Evolutionary conservation across 2,888 invertebrate genomes (phyloP).

Genomic region (Alloscopus bannaensis): DNA sequence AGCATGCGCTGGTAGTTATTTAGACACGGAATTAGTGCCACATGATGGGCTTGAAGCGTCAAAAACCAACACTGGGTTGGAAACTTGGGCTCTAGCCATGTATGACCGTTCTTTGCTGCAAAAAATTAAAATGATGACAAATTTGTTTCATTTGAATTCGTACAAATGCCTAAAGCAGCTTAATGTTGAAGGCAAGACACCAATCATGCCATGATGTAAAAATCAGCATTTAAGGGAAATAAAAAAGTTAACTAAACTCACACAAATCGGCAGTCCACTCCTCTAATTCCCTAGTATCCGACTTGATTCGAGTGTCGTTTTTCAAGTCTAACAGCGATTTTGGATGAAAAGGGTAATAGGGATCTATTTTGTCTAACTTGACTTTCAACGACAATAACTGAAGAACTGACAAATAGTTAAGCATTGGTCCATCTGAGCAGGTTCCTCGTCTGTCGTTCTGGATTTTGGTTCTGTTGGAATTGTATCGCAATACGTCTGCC

Average conservation of each 20-base stretch:
- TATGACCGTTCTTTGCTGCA: conserved; percentile 75
- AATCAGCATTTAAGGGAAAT: background rate
- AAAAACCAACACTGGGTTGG: conserved; percentile 98
- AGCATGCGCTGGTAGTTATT: conserved; percentile 88
- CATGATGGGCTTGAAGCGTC: conserved; percentile 94
- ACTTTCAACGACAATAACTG: conserved; percentile 93
- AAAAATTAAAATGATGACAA: background rate
- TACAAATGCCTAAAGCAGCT: no score
- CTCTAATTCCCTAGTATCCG: conserved; percentile 87
- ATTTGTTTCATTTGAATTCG: conserved; percentile 3
- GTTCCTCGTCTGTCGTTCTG: conserved; percentile 91
- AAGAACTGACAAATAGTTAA: conserved; percentile 93
- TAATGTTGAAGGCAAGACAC: background rate
- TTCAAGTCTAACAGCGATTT: conserved; percentile 83
- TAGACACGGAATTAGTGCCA: conserved; percentile 91
- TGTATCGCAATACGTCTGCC: conserved; percentile 84
- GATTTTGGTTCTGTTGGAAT: conserved; percentile 92
- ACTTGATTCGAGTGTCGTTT: conserved; percentile 86
- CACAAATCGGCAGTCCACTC: conserved; percentile 84
- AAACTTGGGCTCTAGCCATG: conserved; percentile 90
- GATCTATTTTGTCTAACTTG: conserved; percentile 92
- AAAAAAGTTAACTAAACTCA: conserved; percentile 75
- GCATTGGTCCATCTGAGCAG: conserved; percentile 96
- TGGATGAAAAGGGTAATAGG: conserved; percentile 91
- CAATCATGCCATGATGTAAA: conserved; percentile 21